Percentiles rank a stretch among this genome's conserved stretches.
phyloP scores from a whole-genome alignment of 2,113 vertebrate species.

The Hylia prasina region DNA sequence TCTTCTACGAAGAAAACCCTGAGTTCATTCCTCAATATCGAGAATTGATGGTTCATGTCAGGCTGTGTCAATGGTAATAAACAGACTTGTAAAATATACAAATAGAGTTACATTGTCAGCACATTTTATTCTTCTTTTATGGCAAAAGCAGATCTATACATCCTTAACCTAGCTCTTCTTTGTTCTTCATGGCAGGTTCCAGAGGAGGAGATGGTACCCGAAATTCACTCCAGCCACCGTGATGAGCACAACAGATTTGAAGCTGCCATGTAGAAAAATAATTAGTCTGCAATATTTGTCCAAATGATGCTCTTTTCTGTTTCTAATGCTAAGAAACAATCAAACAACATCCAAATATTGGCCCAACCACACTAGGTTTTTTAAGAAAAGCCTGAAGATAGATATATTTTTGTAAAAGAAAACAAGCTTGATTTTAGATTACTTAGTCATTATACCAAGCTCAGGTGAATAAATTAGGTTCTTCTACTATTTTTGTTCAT shows the following conservation, averaged over 20 bases:
- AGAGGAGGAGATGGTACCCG: neutral
- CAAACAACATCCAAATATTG: neutral
- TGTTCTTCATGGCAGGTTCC: slow-evolving; percentile 52
- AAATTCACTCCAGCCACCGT: neutral
- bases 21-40: neutral
- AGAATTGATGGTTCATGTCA: neutral
- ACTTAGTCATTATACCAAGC: neutral
- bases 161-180: neutral
- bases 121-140: neutral
- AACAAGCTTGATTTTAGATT: neutral
- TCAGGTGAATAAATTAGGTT: neutral
- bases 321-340: neutral
- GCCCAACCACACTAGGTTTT: neutral
- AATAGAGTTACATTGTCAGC: neutral
- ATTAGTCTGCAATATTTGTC: neutral
- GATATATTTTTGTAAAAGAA: neutral
- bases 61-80: neutral
- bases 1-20: neutral
- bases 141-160: neutral
- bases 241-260: slow-evolving; percentile 27
- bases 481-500: neutral
- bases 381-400: neutral
- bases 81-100: neutral
- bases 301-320: neutral
- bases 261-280: slow-evolving; percentile 25